These are phyloP conservation scores for Altica lythri DNA, from an alignment of 2,888 invertebrate species.

Conservation along the genomic window DNA sequence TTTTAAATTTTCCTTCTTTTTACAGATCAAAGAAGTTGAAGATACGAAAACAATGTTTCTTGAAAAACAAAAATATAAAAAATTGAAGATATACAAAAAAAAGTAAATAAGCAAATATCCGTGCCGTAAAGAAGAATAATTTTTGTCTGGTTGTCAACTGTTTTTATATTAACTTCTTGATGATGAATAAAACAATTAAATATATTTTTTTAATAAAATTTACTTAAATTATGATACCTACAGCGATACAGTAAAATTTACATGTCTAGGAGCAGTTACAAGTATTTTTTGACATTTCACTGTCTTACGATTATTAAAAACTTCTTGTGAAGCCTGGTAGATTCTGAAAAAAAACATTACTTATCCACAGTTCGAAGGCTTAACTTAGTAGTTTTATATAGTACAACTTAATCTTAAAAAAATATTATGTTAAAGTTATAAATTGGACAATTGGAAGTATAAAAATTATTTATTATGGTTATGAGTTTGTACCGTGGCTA, in stretches of 20 bases:
- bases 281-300: constrained; percentile 31
- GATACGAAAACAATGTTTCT: too few species aligned
- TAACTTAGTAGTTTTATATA: constrained; percentile 24
- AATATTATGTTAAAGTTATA: neutral
- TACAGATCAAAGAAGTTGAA: too few species aligned
- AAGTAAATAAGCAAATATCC: too few species aligned
- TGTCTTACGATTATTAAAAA: constrained; percentile 35
- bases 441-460: constrained; percentile 18
- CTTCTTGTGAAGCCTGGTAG: constrained; percentile 31
- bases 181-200: constrained; percentile 18
- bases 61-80: too few species aligned
- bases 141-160: too few species aligned
- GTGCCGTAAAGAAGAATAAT: too few species aligned
- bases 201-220: constrained; percentile 51
- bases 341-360: constrained; percentile 35
- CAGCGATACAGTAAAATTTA: constrained; percentile 51
- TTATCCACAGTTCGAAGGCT: constrained; percentile 33
- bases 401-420: constrained; percentile 28
- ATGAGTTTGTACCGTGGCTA: constrained; percentile 1
- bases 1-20: too few species aligned
- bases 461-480: constrained; percentile 8
- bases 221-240: constrained; percentile 53
- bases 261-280: constrained; percentile 47
- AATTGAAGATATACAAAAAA: too few species aligned
- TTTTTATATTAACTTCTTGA: neutral